phyloP scores from a whole-genome alignment of 2,113 vertebrate species.

The Platycercus adscitus region DNA sequence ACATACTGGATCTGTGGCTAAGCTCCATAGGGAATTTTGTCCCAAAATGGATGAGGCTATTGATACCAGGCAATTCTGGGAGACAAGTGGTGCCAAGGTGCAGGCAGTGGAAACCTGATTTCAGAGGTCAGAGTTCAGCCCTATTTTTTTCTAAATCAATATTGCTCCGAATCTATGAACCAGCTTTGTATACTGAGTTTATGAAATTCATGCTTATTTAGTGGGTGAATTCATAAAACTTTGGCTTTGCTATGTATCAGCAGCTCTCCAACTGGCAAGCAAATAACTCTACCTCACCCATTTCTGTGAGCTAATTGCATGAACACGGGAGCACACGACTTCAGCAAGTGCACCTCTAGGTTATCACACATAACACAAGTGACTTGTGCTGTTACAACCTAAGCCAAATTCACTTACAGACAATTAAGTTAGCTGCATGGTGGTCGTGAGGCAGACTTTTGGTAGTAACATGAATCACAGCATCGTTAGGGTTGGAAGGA shows the following conservation, averaged over 20 bases:
- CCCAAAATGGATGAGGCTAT: not conserved
- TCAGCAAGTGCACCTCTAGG: not conserved
- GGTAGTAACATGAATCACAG: not conserved
- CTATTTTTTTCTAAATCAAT: not conserved
- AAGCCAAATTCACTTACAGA: not conserved
- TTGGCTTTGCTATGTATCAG: not conserved
- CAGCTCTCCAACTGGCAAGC: not conserved
- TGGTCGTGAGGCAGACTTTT: not conserved
- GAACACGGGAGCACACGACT: fast-evolving
- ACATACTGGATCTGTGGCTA: not conserved
- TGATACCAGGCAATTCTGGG: not conserved
- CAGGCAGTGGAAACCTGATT: not conserved
- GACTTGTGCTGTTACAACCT: not conserved
- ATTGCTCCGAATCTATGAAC: not conserved
- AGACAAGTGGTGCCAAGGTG: not conserved
- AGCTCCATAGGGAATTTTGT: not conserved
- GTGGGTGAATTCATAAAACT: not conserved
- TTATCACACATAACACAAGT: fast-evolving
- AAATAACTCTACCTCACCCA: not conserved
- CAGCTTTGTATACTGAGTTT: not conserved
- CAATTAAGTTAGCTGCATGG: not conserved
- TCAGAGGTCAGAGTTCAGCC: not conserved
- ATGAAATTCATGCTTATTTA: not conserved
- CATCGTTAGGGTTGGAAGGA: not conserved
- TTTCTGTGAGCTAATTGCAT: not conserved